Percentiles rank a stretch among this genome's conserved stretches.
phyloP scores from a whole-genome alignment of 2,888 invertebrate genomes.

The Eupeodes latifasciatus region DNA sequence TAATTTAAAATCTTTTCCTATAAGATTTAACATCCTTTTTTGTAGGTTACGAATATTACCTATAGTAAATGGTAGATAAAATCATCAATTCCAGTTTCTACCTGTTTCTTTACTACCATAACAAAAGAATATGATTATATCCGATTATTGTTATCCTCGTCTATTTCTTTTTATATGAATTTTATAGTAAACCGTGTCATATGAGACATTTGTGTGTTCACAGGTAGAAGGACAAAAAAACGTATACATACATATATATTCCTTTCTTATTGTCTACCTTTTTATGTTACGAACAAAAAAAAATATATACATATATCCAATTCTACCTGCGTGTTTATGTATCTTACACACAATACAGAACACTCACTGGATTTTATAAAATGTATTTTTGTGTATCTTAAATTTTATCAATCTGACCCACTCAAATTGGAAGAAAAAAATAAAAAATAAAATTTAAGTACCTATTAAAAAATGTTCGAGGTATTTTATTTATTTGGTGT shows the following conservation, averaged over 20 bases:
- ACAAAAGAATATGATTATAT: conserved; percentile 32
- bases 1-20: too few relatives aligned
- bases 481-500: conserved; percentile 22
- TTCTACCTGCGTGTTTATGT: conserved; percentile 31
- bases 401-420: conserved; percentile 18
- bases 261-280: conserved; percentile 27
- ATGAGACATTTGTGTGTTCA: conserved; percentile 25
- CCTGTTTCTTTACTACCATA: neutral
- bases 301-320: neutral
- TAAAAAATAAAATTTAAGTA: conserved; percentile 1
- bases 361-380: conserved; percentile 8
- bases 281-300: neutral
- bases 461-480: conserved; percentile 32
- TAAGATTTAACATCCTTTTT: too few relatives aligned
- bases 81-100: neutral
- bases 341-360: neutral
- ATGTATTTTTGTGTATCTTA: neutral
- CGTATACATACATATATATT: too few relatives aligned
- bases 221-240: conserved; percentile 50
- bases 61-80: neutral
- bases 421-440: conserved; percentile 44
- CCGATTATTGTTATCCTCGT: conserved; percentile 30
- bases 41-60: neutral
- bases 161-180: neutral
- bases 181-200: conserved; percentile 40